phyloP scores from a whole-genome alignment of 1,140 invertebrate species.

The Lasioglossum baleicum region DNA sequence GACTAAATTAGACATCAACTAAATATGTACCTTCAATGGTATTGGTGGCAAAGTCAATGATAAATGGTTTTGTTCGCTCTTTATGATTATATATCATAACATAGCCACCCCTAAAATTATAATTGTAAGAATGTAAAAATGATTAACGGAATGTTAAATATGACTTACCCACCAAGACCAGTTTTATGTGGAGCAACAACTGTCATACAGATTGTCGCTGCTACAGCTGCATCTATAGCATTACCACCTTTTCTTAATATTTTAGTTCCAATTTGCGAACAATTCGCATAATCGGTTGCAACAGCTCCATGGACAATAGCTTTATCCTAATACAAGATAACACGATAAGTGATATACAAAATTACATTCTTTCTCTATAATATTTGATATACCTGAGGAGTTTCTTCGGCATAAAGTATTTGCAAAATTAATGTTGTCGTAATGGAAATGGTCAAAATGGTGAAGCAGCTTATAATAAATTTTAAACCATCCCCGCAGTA shows the following conservation, averaged over 20 bases:
- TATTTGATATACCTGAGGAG: constrained; percentile 78
- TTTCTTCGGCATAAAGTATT: constrained; percentile 84
- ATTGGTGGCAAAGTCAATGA: constrained; percentile 81
- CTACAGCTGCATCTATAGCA: constrained; percentile 86
- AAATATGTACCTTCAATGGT: constrained; percentile 67
- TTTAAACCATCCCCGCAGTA: constrained; percentile 77
- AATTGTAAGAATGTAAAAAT: constrained; percentile 22
- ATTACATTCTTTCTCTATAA: neutral
- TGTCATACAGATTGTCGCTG: constrained; percentile 84
- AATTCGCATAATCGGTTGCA: constrained; percentile 85
- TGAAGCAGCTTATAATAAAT: constrained; percentile 79
- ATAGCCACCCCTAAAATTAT: constrained; percentile 84
- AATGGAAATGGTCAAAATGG: constrained; percentile 82
- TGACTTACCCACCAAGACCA: constrained; percentile 85
- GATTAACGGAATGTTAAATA: neutral
- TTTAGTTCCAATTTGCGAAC: constrained; percentile 86
- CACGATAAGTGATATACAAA: constrained; percentile 27
- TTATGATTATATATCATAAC: constrained; percentile 87
- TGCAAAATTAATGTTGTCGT: constrained; percentile 85
- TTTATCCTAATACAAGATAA: constrained; percentile 51
- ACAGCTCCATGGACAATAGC: constrained; percentile 86
- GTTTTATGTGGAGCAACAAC: constrained; percentile 85
- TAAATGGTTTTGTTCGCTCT: constrained; percentile 74
- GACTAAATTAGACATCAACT: neutral
- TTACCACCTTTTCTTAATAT: constrained; percentile 85